These are phyloP conservation scores for Chrysaora quinquecirrha DNA, from an alignment of 30 jellyfish, hydroid and myxozoan genomes.

Conservation along the genomic window DNA sequence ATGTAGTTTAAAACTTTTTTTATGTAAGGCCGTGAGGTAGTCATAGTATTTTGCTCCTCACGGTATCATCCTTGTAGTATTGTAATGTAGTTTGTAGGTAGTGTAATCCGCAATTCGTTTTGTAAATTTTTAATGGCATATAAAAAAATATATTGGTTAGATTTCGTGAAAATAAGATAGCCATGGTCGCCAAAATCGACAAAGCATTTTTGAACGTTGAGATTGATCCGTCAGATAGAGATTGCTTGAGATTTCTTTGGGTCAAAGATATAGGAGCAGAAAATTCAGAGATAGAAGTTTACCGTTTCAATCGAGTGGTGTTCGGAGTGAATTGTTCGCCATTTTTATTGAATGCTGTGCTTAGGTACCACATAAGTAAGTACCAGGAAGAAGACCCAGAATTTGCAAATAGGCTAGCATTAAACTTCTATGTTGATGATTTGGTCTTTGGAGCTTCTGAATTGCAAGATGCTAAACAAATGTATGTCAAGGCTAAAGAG, in stretches of 20 bases:
- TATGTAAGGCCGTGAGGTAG: no score
- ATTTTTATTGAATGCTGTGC: constrained; percentile 47
- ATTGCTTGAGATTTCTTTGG: constrained; percentile 55
- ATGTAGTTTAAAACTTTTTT: no score
- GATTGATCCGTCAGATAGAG: constrained; percentile 31
- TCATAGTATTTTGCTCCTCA: no score
- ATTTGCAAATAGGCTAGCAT: constrained; percentile 23
- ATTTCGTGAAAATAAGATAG: constrained; percentile 34
- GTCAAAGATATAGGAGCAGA: not conserved
- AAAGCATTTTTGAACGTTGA: constrained; percentile 31
- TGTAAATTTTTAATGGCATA: no score
- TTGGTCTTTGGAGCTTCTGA: not conserved
- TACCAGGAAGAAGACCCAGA: constrained; percentile 45
- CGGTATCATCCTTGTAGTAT: no score
- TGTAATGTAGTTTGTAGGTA: constrained; percentile 26
- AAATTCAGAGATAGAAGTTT: not conserved
- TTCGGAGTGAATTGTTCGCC: constrained; percentile 51
- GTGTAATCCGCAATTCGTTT: no score
- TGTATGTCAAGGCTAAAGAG: constrained; percentile 32
- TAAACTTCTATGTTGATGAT: constrained; percentile 28
- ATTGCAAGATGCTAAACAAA: constrained; percentile 7
- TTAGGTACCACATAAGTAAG: constrained; percentile 5
- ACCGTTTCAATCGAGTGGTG: constrained; percentile 3
- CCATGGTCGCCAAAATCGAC: constrained; percentile 51
- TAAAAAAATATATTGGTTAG: constrained; percentile 32